phyloP scores from a whole-genome alignment of 1,140 invertebrate genomes.

The Euura saliciscinereae region DNA sequence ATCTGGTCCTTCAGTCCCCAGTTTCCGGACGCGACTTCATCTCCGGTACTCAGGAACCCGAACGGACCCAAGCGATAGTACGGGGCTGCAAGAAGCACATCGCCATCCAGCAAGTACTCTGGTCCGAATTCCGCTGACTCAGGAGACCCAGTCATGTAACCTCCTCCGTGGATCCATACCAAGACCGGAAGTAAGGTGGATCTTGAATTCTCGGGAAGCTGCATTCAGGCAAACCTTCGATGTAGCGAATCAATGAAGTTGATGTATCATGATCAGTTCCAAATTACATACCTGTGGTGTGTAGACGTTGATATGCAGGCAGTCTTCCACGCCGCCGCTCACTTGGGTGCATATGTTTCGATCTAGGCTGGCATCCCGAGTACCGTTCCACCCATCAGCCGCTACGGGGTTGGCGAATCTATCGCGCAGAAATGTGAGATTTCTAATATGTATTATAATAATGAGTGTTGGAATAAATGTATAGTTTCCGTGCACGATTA shows the following conservation, averaged over 20 bases:
- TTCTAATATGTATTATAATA: no score
- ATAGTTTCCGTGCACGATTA: no score
- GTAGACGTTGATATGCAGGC: constrained; percentile 69
- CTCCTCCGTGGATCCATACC: constrained; percentile 61
- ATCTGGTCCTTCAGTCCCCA: constrained; percentile 60
- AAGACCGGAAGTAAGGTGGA: constrained; percentile 50
- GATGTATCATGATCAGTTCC: background rate
- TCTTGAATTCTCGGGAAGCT: constrained; percentile 10
- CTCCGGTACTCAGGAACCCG: constrained; percentile 61
- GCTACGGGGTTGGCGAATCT: constrained; percentile 32
- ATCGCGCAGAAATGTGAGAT: no score
- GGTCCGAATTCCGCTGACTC: constrained; percentile 44
- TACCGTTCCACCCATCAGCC: constrained; percentile 33
- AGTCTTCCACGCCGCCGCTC: constrained; percentile 62
- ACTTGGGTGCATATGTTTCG: constrained; percentile 22
- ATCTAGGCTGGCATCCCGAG: constrained; percentile 23
- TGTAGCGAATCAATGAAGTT: background rate
- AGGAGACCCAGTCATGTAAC: constrained; percentile 50
- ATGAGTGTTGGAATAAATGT: no score
- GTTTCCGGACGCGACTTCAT: constrained; percentile 50
- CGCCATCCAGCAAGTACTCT: constrained; percentile 63
- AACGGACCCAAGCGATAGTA: constrained; percentile 65
- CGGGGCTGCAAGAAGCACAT: constrained; percentile 62
- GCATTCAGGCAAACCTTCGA: no score
- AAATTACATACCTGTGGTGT: constrained; percentile 60